Evolutionary conservation across 2,113 vertebrate species (phyloP).

Genomic region (Sebastes schlegelii): DNA sequence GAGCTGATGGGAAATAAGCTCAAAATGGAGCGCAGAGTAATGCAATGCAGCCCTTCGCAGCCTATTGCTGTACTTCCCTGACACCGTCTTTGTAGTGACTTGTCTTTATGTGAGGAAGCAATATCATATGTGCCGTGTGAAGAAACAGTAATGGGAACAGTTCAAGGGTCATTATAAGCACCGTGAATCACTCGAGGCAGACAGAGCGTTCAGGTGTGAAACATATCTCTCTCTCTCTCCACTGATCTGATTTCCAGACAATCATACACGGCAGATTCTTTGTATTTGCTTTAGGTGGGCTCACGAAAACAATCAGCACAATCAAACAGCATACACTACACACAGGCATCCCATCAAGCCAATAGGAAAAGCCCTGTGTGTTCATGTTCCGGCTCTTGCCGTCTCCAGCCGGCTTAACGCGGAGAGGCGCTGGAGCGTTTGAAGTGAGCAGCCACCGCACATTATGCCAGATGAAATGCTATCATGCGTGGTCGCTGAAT

Average conservation of each 20-base stretch:
- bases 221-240: constrained; percentile 58
- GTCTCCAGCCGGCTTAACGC: constrained; percentile 69
- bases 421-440: constrained; percentile 70
- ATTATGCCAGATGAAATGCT: constrained; percentile 86
- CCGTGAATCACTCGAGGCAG: constrained; percentile 47
- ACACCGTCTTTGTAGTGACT: constrained; percentile 50
- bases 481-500: constrained; percentile 83
- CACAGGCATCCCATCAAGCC: constrained; percentile 73
- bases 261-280: constrained; percentile 81
- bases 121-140: constrained; percentile 21
- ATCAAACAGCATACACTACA: constrained; percentile 78
- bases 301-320: constrained; percentile 80
- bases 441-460: constrained; percentile 81
- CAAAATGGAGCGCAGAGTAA: constrained; percentile 34
- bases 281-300: constrained; percentile 80
- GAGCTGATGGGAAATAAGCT: constrained; percentile 34
- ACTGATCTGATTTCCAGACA: constrained; percentile 81
- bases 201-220: constrained; percentile 61
- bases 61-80: constrained; percentile 26
- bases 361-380: constrained; percentile 64
- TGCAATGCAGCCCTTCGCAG: constrained; percentile 20
- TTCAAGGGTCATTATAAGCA: constrained; percentile 66
- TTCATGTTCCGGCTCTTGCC: constrained; percentile 62
- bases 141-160: constrained; percentile 61
- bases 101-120: constrained; percentile 49